These are phyloP conservation scores for Kryptolebias ocellatus DNA, from an alignment of 2,797 vertebrate genomes.

Conservation along the genomic window DNA sequence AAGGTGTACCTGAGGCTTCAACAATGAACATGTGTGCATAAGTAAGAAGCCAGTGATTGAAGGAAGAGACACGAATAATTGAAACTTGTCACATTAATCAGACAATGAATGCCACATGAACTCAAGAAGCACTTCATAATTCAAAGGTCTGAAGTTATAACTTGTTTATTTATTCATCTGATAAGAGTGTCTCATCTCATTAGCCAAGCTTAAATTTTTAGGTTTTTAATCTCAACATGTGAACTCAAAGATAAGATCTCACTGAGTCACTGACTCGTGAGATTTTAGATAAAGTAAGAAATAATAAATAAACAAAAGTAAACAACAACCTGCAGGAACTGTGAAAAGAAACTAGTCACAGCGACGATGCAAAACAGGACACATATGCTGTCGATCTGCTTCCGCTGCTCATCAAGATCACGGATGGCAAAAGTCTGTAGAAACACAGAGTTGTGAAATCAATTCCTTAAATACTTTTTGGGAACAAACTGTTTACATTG, in stretches of 20 bases:
- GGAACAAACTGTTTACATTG: not conserved
- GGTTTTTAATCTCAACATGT: not conserved
- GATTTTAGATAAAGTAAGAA: not conserved
- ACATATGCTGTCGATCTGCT: conserved; percentile 79
- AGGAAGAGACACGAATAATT: no score
- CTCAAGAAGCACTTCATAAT: no score
- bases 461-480: not conserved
- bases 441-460: conserved; percentile 16
- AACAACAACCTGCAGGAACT: conserved; percentile 83
- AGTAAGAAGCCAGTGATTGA: no score
- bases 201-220: no score
- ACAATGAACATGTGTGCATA: no score
- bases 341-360: conserved; percentile 77
- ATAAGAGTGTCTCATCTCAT: no score
- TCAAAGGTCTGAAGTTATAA: not conserved
- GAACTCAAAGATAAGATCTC: not conserved
- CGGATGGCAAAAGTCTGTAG: conserved; percentile 83
- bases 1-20: not conserved
- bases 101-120: no score
- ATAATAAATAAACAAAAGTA: conserved; percentile 8
- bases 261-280: not conserved
- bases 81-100: no score
- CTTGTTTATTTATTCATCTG: not conserved
- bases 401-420: conserved; percentile 74
- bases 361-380: conserved; percentile 82